Evolutionary conservation across 2,888 invertebrate species (phyloP).

Genomic region (Ornithoptera alexandrae): DNA sequence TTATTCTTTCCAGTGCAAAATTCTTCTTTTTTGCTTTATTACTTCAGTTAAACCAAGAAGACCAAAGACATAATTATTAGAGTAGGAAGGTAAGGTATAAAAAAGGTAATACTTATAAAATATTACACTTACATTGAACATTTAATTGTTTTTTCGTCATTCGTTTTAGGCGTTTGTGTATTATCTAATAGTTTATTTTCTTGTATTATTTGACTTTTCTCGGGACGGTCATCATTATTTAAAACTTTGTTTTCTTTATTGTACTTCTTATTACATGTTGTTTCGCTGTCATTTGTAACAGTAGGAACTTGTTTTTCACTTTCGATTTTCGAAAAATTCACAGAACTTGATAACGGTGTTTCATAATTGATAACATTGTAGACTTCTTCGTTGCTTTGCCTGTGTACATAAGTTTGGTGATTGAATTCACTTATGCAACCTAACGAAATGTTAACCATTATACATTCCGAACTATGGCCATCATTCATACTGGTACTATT

Average conservation of each 20-base stretch:
- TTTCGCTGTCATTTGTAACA: background rate
- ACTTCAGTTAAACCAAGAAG: no score
- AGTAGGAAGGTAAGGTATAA: no score
- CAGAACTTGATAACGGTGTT: conserved; percentile 44
- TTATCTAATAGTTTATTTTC: background rate
- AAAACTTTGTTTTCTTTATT: background rate
- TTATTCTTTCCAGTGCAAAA: no score
- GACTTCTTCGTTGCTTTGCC: conserved; percentile 60
- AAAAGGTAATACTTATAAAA: background rate
- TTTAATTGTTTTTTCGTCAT: background rate
- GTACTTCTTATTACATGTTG: background rate
- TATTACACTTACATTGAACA: background rate
- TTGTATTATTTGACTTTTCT: background rate
- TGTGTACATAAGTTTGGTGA: conserved; percentile 42
- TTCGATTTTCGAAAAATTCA: conserved; percentile 1
- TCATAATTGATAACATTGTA: conserved; percentile 68
- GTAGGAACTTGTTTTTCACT: background rate
- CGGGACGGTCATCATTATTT: background rate
- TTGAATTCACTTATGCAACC: conserved; percentile 56
- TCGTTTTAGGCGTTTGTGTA: background rate
- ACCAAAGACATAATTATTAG: no score
- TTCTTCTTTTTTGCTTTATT: no score
- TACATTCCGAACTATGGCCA: conserved; percentile 52
- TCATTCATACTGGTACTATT: conserved; percentile 42
- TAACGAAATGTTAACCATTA: conserved; percentile 63